A percentile compares a stretch with the other conserved stretches of the same genome.
Evolutionary conservation across 2,113 vertebrate species (phyloP).

Genomic region (Psammodynastes pulverulentus): DNA sequence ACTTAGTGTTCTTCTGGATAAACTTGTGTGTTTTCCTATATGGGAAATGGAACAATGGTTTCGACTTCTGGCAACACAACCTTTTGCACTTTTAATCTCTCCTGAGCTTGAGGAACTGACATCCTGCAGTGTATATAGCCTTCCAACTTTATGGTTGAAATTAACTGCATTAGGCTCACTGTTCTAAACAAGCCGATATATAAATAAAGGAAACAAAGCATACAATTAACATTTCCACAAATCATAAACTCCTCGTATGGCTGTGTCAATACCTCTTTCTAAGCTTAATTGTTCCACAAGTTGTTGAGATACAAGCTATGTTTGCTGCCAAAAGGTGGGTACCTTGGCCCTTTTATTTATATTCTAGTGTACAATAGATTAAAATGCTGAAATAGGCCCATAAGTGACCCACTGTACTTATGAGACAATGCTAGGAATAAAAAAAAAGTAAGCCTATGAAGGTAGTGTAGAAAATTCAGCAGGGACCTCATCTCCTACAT

Average conservation of each 20-base stretch:
- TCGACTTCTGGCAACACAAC: slow-evolving; percentile 4
- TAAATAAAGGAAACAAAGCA: background rate
- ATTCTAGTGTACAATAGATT: background rate
- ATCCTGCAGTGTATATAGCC: background rate
- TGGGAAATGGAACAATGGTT: background rate
- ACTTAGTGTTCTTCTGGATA: background rate
- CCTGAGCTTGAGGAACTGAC: background rate
- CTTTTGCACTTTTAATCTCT: background rate
- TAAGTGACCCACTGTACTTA: background rate
- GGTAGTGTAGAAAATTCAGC: background rate
- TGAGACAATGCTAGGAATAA: background rate
- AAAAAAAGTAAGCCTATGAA: background rate
- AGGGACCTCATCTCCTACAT: background rate
- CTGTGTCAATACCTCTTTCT: background rate
- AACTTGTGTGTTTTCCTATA: background rate
- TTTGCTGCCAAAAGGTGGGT: background rate
- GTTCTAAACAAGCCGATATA: background rate
- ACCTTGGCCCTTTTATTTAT: background rate
- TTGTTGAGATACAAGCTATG: background rate
- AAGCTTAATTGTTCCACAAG: background rate
- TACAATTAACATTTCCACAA: background rate
- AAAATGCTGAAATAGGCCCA: background rate
- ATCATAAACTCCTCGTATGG: background rate
- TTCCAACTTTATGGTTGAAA: background rate
- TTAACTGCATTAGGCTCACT: background rate